These are phyloP conservation scores for Hyperopisus bebe DNA, from an alignment of 2,113 vertebrate species.

Conservation along the genomic window DNA sequence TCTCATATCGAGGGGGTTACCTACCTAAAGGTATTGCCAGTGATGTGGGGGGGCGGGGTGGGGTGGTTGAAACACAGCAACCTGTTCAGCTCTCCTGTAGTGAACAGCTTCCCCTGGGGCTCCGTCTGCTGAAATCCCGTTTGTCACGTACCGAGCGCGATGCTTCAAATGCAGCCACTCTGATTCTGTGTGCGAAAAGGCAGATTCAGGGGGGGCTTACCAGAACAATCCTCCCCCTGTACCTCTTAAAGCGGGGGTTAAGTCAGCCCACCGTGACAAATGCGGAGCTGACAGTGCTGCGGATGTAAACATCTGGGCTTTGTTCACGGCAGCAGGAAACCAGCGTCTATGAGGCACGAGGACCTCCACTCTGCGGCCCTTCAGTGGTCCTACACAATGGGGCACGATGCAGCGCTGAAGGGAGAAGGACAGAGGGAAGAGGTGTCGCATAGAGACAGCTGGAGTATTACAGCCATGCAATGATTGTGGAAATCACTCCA, in stretches of 20 bases:
- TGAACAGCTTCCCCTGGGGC: conserved; percentile 45
- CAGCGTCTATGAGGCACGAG: background rate
- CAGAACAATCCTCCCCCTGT: background rate
- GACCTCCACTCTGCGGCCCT: background rate
- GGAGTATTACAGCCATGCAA: background rate
- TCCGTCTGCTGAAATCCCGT: background rate
- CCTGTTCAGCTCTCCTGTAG: background rate
- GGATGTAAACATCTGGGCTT: background rate
- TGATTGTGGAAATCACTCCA: background rate
- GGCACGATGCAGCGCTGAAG: background rate
- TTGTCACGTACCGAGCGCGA: background rate
- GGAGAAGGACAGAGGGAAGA: background rate
- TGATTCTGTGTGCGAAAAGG: background rate
- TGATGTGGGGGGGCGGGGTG: background rate
- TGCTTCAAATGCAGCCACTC: background rate
- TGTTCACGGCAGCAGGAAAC: too few relatives aligned
- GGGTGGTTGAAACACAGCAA: background rate
- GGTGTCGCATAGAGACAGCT: background rate
- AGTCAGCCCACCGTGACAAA: background rate
- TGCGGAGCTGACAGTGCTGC: background rate
- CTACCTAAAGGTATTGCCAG: background rate
- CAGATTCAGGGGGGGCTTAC: background rate
- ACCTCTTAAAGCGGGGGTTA: background rate
- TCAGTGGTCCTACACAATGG: background rate
- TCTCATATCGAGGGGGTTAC: background rate